Base-by-base conservation (phyloP, 2,797 vertebrate species). In the Orestias chungarensis region DNA sequence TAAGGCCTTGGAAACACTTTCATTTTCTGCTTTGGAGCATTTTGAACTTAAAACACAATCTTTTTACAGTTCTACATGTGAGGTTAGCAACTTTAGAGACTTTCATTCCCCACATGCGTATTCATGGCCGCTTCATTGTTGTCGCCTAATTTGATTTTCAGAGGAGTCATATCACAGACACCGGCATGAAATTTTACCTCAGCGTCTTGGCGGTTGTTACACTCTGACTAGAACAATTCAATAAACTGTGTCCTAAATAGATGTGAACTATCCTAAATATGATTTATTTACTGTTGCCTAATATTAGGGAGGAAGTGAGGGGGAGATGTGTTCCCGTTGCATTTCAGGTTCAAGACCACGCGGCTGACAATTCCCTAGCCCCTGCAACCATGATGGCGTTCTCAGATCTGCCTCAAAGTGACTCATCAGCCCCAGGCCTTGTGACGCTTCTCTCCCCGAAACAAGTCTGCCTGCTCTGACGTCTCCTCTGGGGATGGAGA, bases 401-500 rank as follows among this genome's bases (percentile, higher is more conserved):
- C 87, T 92, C 87, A 90, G 80, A 89, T 92, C 88, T 88, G 85
- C 86, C 87, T 91, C 86, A 87, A 88, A 91, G 88, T 91, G 88
- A 92, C 85, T 92, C 88, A 89, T 86, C 82, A 71, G 80, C 88
- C 90, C 29, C 66, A 9, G 87, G 83, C 73, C 75, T 71, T 76
- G 79, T 71, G 68, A 82, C 66, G 42, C 79, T 73, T 66, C 70
- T 79, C 79, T 76, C 78, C 71, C 81, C 66, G 71, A 80, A 88
- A 84, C 87, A 82, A 73, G 82, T 80, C 87, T 81, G 80, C 68
- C 82, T 82, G 73, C 80, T 82, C 87, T 83, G 72, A 75, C 40
- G 47, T 87, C 79, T 87, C 87, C 80, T 80, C 66, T 78, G 85
- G 80, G 84, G 82, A 81, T 75, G 74, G 65, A 86, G 87, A 86